Evolutionary conservation across 2,888 invertebrate species (phyloP), one percentile per base, ranked within the genome.

Genomic region (Pheosia gnoma): DNA sequence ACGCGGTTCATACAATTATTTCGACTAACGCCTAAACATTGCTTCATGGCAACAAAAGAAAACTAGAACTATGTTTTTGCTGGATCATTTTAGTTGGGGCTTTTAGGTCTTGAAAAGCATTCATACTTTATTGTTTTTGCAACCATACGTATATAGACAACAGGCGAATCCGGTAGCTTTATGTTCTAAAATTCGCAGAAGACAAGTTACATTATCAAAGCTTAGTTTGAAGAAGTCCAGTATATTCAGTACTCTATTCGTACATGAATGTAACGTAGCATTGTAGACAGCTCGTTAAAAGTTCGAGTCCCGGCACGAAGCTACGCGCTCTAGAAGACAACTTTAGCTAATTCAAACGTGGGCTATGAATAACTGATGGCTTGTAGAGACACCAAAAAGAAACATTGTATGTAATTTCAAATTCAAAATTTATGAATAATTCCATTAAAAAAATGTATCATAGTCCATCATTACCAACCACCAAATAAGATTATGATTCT

Each of bases 361-460:
- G 38, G 53, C 38, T 37, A 53, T 53, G 53, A 53, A 53, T 53
- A 53, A 36, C 11, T 37, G 53, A 37, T 53, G 10, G 37, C 10
- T 11, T 53, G 53, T 53, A 53, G 53, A 10, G 53, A 37, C 8
- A 53, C 5, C 25, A 37, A 37, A 37, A 53, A 38, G 6, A 51
- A 8, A 51, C 7, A 25, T 9, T 51, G 3, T 51, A 51, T 51
- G 6, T 51, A 13, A 49, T 49, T 6, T 1, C 25, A 25, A 25
- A 2, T 47, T 9, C n/a, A 9, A 5, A 11, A 47, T 47, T 47
- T 47, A 47, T 47, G 10, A 7, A 41, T 41, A 8, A 41, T 0
- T 7, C 6, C 5, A 7, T 41, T 7, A 7, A 41, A 41, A 7
- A 7, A 41, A 7, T 41, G 8, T 41, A 7, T 41, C 41, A 41